Base-by-base conservation (phyloP, 1,140 invertebrate species). In the Chironomus tepperi region DNA sequence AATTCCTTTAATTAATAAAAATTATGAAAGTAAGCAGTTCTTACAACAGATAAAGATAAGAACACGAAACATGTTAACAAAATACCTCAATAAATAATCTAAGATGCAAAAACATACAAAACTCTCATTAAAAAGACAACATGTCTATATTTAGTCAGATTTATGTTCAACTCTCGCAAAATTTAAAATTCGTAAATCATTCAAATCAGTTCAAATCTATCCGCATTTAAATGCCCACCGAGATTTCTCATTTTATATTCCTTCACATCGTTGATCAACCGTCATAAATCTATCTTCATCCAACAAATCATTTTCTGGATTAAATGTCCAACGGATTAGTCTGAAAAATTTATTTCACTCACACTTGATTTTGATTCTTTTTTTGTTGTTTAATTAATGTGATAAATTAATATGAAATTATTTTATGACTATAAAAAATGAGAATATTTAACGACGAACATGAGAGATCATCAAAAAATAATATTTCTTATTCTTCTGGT, bases 341-440 rank as follows among this genome's bases (percentile, higher is more conserved):
- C 47, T 15, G 12, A 57, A n/a, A 47, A 57, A n/a, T 57, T 57
- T n/a, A n/a, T 57, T 57, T 57, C 47, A n/a, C 47, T 12, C 47
- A n/a, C 47, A 15, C 43, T 10, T 2, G 15, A 57, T n/a, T n/a
- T 57, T 57, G 47, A 57, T 57, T 57, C 5, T 5, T 57, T 57
- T 57, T n/a, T n/a, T n/a, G n/a, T n/a, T n/a, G n/a, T n/a, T n/a
- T 57, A 57, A 57, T 57, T 57, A 57, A 57, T 57, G 47, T 57
- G 47, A 57, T 57, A 57, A 57, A 57, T 57, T 57, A 15, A n/a
- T 57, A 9, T 12, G 15, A 57, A 57, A 57, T 12, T 57, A 12
- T 57, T 57, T 57, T 57, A 57, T 57, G 47, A 57, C 47, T 5
- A 3, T 57, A n/a, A 57, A 57, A 57, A 57, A 57, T 57, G 47